Conservation (phyloP, 2,888 invertebrate species). For the Tribolium freemani region DNA sequence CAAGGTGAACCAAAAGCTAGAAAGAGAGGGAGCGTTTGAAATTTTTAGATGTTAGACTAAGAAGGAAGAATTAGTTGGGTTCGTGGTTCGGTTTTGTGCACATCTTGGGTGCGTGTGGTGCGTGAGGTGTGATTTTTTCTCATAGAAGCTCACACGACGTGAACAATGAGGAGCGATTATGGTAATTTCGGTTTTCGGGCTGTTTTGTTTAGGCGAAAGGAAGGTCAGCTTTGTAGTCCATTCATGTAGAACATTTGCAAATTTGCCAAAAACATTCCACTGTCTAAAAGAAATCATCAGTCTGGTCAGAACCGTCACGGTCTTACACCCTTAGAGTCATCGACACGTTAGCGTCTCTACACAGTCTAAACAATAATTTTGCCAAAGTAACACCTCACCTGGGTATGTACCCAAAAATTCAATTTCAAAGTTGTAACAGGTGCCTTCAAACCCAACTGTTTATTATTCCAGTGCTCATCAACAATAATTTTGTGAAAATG, state of each 20-base stretch:
- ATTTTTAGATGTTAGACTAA: conserved; percentile 49
- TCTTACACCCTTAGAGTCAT: conserved; percentile 17
- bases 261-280: conserved; percentile 22
- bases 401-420: neutral
- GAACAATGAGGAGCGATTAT: conserved; percentile 20
- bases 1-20: conserved; percentile 60
- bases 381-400: neutral
- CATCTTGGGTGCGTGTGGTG: conserved; percentile 43
- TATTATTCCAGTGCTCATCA: conserved; percentile 6
- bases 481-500: conserved; percentile 10
- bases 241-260: conserved; percentile 34
- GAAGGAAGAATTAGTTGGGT: conserved; percentile 58
- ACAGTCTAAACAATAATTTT: neutral
- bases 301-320: conserved; percentile 27
- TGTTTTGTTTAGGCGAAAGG: conserved; percentile 9
- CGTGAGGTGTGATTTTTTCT: conserved; percentile 31
- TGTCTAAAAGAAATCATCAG: conserved; percentile 15
- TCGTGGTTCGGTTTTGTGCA: conserved; percentile 52
- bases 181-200: neutral
- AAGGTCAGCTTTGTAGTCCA: conserved; percentile 16
- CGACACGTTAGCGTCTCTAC: neutral
- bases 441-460: conserved; percentile 2
- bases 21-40: conserved; percentile 57
- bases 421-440: conserved; percentile 3
- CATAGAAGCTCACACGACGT: neutral